Conservation (phyloP, 2,113 vertebrate species). For the Phalacrocorax pelagicus region DNA sequence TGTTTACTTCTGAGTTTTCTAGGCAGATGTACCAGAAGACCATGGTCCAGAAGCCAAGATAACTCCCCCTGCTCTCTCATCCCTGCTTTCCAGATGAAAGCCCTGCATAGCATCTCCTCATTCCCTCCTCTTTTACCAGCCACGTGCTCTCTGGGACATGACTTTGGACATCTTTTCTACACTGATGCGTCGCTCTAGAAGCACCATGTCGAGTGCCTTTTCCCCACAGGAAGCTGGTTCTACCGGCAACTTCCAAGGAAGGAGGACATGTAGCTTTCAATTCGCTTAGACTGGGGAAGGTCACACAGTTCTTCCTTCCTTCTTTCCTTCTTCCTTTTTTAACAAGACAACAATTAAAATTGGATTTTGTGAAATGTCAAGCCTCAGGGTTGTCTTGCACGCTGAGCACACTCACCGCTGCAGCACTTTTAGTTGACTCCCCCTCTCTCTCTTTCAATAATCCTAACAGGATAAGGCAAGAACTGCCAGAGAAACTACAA, state of each 20-base stretch:
- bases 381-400: neutral
- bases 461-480: neutral
- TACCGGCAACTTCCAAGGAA: neutral
- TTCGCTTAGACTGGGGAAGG: neutral
- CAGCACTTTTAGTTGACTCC: neutral
- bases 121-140: neutral
- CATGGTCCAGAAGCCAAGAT: neutral
- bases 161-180: neutral
- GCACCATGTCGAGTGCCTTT: neutral
- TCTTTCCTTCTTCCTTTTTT: neutral
- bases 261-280: neutral
- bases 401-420: rapidly evolving
- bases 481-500: neutral
- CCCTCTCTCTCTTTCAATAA: neutral
- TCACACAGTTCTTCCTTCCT: neutral
- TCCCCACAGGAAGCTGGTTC: neutral
- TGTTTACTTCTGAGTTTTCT: neutral
- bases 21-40: neutral
- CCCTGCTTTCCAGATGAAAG: neutral
- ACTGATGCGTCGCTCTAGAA: neutral
- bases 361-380: neutral
- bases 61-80: neutral
- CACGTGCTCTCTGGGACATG: neutral
- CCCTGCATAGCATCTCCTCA: neutral
- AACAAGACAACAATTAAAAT: neutral